These are phyloP conservation scores for Fopius arisanus DNA, from an alignment of 1,140 invertebrate genomes.

Conservation along the genomic window DNA sequence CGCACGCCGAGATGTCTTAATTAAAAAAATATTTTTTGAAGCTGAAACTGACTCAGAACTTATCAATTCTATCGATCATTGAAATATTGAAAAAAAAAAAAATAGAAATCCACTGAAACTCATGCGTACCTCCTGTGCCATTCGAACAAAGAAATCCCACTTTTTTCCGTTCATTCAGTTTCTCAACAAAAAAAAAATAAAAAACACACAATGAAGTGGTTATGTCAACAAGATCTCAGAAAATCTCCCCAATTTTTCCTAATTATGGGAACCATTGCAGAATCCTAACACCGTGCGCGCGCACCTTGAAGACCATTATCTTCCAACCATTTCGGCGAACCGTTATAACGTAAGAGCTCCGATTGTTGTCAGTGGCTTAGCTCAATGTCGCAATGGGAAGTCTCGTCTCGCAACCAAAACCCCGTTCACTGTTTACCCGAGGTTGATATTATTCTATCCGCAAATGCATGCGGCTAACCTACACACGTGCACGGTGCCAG, in stretches of 20 bases:
- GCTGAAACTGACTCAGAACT: no score
- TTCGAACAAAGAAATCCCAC: no score
- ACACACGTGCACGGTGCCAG: background rate
- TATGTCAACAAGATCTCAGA: background rate
- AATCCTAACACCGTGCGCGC: constrained; percentile 34
- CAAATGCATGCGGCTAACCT: background rate
- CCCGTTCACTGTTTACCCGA: constrained; percentile 30
- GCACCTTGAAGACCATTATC: constrained; percentile 49
- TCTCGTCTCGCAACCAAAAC: constrained; percentile 56
- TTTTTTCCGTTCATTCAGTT: no score
- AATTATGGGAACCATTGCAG: constrained; percentile 16
- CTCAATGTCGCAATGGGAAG: constrained; percentile 62
- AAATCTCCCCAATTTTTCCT: background rate
- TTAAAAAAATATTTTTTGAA: no score
- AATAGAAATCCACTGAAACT: no score
- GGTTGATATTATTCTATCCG: background rate
- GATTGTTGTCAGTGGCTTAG: constrained; percentile 30
- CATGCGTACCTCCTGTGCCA: no score
- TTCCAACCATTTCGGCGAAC: constrained; percentile 25
- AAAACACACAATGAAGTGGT: background rate
- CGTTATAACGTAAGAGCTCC: constrained; percentile 30
- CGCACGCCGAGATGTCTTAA: no score
- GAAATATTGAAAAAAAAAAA: no score
- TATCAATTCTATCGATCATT: no score
- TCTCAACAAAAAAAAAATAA: no score